A percentile compares a stretch with the other conserved stretches of the same genome.
Conservation (phyloP, 1,140 invertebrate species). For the Liolophura sinensis region DNA sequence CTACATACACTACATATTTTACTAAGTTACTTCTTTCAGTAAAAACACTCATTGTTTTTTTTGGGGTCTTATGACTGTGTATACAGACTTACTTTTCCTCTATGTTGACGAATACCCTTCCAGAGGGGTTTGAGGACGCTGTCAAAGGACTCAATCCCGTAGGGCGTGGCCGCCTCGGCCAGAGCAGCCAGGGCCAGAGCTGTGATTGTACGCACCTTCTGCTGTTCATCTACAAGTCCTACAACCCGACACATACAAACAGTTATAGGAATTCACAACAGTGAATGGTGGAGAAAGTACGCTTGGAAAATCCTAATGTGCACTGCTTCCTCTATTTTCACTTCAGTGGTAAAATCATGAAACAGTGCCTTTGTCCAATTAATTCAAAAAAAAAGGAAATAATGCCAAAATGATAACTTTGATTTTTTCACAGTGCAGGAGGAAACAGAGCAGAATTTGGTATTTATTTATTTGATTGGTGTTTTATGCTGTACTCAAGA, state of each 20-base stretch:
- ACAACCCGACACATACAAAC: constrained; percentile 9
- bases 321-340: too few relatives aligned
- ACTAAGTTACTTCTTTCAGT: not conserved
- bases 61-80: not conserved
- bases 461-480: too few relatives aligned
- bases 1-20: not conserved
- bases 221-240: constrained; percentile 73
- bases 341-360: too few relatives aligned
- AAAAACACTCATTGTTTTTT: not conserved
- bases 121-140: constrained; percentile 98
- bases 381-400: too few relatives aligned
- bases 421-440: too few relatives aligned
- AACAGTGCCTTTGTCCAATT: too few relatives aligned
- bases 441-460: too few relatives aligned
- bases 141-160: constrained; percentile 99
- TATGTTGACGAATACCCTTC: constrained; percentile 98
- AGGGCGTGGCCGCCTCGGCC: constrained; percentile 95
- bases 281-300: too few relatives aligned
- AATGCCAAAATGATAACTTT: too few relatives aligned
- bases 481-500: too few relatives aligned
- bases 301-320: too few relatives aligned
- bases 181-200: constrained; percentile 97
- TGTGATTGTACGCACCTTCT: constrained; percentile 92
- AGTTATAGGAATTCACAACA: not conserved
- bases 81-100: constrained; percentile 79